Base-by-base conservation (phyloP, 2,888 invertebrate genomes). In the Nemapogon koenigi region DNA sequence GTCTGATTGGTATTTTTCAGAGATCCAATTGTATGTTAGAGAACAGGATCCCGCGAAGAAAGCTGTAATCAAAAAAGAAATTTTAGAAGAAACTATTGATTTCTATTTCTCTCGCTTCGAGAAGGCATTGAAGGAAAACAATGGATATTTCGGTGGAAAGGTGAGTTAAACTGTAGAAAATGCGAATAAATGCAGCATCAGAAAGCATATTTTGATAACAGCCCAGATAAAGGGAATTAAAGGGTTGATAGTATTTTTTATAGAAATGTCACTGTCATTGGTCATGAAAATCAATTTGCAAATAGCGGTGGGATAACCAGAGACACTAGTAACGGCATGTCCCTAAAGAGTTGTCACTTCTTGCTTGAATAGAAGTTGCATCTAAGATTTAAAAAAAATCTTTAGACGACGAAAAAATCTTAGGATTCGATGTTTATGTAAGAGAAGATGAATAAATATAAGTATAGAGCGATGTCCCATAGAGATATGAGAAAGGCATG, bases 61-160 rank as follows among this genome's bases (percentile, higher is more conserved):
- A 36, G 50, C 53, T 27, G 48, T 43, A 3, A 7, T 57, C 1
- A 66, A 54, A 42, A 58, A 62, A 32, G 52, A 59, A 35, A 35
- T 71, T 3, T 18, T 64, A 1, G 51, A 57, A 2, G 63, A 69
- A 48, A 41, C 44, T 1, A 42, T 70, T 1, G 64, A 63, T 7
- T 69, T 45, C 45, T 71, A 49, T 48, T 69, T 66, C 43, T 55
- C 63, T 4, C 60, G 67, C 43, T 65, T 73, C 42, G 71, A 72
- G 43, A 63, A 63, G 38, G 55, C 64, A 15, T 48, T 73, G 13
- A 53, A 59, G 19, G 52, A 57, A 2, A 62, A 63, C 40, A 62
- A 64, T 14, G 73, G 72, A 36, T 56, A 51, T 48, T 68, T 72
- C 39, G 52, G 47, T 30, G 64, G 61, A 48, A 66, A 69, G 62